Evolutionary conservation across 2,797 vertebrate species (phyloP), one percentile per base, ranked within the genome.

Genomic region (Lutra lutra): DNA sequence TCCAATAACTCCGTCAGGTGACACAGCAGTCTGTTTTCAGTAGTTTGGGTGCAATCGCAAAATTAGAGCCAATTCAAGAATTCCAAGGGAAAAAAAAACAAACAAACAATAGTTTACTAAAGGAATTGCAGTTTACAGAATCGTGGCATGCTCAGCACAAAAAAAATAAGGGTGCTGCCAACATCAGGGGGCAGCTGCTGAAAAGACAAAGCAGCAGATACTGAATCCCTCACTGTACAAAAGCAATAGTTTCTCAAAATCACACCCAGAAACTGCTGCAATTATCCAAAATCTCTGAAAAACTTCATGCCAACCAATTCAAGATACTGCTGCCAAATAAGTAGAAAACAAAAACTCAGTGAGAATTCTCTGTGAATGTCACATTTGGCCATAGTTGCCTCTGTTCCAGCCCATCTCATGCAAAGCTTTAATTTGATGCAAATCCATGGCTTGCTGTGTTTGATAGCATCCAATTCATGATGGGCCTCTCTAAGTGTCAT

Each of bases 181-280:
- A 2, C 0, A 0, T 43, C 7, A 43, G 29, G n/a, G 7, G 21
- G 5, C 3, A 29, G 14, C 12, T 14, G 11, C 23, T 89, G 35
- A 9, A 68, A 60, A 58, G 35, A 46, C 3, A 12, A 35, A 29
- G 51, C 72, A 25, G 9, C 38, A 75, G 46, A 56, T 66, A 85
- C 35, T 29, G 10, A 73, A 20, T 56, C 43, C 46, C 38, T 38
- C 72, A 32, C 21, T 79, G 6, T 77, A 13, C 79, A 78, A 62
- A n/a, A n/a, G 23, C 12, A 54, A 25, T 3, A 2, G 3, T 70
- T 92, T 68, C 29, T 60, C 51, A 70, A 87, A 38, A 87, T 46
- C 20, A 29, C 17, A 91, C 12, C 13, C 18, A 77, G 27, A 73
- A 87, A 51, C 13, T 29, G 2, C 20, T 46, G 17, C 0, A 35